Evolutionary conservation across 2,113 vertebrate species (phyloP).

Genomic region (Atlantisia rogersi): DNA sequence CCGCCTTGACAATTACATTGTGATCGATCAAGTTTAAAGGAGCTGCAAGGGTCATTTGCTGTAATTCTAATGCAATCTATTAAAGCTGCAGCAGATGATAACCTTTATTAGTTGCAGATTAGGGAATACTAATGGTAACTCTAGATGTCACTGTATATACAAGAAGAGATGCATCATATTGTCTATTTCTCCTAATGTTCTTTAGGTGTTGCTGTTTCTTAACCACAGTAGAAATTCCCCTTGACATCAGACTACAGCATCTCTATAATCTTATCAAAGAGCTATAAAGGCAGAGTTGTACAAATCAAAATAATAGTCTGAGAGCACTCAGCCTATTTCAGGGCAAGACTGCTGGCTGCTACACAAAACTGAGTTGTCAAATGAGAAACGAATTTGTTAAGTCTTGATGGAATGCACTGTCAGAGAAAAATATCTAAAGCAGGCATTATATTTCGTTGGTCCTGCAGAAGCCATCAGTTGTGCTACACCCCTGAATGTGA

Average conservation of each 20-base stretch:
- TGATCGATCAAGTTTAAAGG: constrained; percentile 77
- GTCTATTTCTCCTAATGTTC: constrained; percentile 16
- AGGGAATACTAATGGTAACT: constrained; percentile 70
- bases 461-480: neutral
- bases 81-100: constrained; percentile 72
- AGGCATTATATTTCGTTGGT: neutral
- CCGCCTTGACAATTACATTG: constrained; percentile 71
- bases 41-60: constrained; percentile 73
- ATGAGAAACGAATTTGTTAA: neutral
- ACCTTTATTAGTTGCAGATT: constrained; percentile 72
- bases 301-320: neutral
- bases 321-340: neutral
- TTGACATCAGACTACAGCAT: neutral
- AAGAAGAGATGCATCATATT: constrained; percentile 71
- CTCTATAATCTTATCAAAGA: neutral
- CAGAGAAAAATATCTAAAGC: neutral
- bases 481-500: neutral
- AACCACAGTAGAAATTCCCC: neutral
- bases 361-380: neutral
- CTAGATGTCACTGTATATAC: constrained; percentile 67
- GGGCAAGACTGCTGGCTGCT: neutral
- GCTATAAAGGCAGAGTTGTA: neutral
- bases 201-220: neutral
- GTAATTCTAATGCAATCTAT: constrained; percentile 76
- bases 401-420: neutral